Evolutionary conservation across 2,113 vertebrate species (phyloP).

Genomic region (Bubo blakistoni): DNA sequence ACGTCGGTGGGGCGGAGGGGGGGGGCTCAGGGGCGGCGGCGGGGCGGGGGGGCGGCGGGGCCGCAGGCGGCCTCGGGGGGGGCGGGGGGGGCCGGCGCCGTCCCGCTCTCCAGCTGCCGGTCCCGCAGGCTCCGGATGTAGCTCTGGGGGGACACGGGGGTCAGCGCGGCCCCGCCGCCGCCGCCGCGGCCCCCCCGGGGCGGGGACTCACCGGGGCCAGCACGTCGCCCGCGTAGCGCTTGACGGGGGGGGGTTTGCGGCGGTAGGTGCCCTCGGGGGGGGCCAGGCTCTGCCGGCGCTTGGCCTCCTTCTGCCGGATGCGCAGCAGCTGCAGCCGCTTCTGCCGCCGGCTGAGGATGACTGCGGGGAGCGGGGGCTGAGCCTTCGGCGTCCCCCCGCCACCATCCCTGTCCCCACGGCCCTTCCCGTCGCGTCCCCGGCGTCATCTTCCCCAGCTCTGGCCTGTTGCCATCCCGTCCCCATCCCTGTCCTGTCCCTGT

Average conservation of each 20-base stretch:
- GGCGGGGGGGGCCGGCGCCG: not conserved
- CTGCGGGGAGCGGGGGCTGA: conserved; percentile 29
- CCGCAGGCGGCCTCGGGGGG: conserved; percentile 35
- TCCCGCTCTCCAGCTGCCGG: conserved; percentile 77
- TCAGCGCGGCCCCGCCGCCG: not conserved
- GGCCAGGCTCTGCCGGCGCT: conserved; percentile 77
- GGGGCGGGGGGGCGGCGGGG: not conserved
- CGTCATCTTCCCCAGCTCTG: no score
- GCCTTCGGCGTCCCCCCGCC: no score
- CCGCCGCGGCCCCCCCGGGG: no score
- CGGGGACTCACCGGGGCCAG: conserved; percentile 81
- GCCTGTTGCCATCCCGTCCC: not conserved
- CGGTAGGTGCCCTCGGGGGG: conserved; percentile 79
- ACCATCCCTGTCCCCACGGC: not conserved
- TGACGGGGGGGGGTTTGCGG: conserved; percentile 75
- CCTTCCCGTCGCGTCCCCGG: no score
- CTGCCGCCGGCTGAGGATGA: conserved; percentile 79
- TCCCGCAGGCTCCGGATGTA: conserved; percentile 89
- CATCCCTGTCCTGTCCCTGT: no score
- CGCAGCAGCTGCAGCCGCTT: conserved; percentile 85
- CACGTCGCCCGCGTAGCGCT: conserved; percentile 84
- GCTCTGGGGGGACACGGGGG: conserved; percentile 69
- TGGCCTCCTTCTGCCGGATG: conserved; percentile 83
- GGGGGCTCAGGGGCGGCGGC: conserved; percentile 69
- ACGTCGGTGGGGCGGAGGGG: not conserved